Evolutionary conservation across 2,113 vertebrate species (phyloP), one percentile per base, ranked within the genome.

Genomic region (Epinephelus fuscoguttatus): DNA sequence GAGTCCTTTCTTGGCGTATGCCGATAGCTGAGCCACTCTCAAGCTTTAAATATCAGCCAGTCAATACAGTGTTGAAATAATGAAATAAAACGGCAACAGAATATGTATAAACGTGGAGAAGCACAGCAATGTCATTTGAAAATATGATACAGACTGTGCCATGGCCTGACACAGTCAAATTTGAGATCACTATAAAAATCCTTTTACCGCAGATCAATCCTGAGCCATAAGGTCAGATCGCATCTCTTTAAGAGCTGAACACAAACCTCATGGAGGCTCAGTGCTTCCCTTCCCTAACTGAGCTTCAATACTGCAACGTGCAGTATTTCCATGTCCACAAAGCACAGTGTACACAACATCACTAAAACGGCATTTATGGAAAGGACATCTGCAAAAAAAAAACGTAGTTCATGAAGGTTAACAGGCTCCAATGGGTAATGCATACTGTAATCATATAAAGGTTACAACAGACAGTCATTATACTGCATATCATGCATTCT

Each of bases 1-100:
- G 88, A 88, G 78, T 81, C 67, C 77, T 52, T 14, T 64, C 63
- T 77, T 77, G 80, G 82, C 49, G 61, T 61, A 56, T 55, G 61
- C 53, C 1, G 40, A 82, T 67, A 37, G 57, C 81, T 73, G 45
- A 81, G 82, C 66, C 85, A 73, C 86, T 84, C 55, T 52, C 42
- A 19, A 66, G 92, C 76, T 86, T 89, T 88, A 90, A 91, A 93
- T 94, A 92, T 89, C 90, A 84, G 67, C 81, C 77, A 68, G 82
- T 92, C 89, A 82, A 92, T 94, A 79, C 4, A 4, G 42, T 9
- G 84, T 81, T 3, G 77, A 89, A 88, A 90, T 86, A 86, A 90
- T 90, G 69, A 82, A 84, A 91, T 84, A 79, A 86, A 90, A 57
- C 9, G 1, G 62, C 76, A 82, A 62, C 76, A 56, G 66, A 85